Conservation (phyloP, 1,140 invertebrate genomes). For the Paralvinella palmiformis region DNA sequence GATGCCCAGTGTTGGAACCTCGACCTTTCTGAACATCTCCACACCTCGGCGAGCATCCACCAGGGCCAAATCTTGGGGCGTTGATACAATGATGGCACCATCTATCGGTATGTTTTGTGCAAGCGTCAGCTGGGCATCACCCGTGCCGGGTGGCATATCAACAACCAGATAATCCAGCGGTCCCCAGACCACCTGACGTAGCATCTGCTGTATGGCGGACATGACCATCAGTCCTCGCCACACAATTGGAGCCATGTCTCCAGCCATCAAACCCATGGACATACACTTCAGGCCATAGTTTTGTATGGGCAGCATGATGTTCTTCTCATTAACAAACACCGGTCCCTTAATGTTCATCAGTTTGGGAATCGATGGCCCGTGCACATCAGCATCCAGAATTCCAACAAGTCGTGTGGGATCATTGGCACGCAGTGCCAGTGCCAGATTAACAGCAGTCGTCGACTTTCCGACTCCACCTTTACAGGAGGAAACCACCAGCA, state of each 20-base stretch:
- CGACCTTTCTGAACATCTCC: conserved; percentile 88
- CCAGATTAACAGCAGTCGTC: conserved; percentile 60
- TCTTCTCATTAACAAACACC: conserved; percentile 32
- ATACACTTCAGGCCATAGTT: conserved; percentile 53
- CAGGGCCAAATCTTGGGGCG: conserved; percentile 64
- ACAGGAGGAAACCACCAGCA: conserved; percentile 67
- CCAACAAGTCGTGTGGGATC: conserved; percentile 58
- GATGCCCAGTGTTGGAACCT: conserved; percentile 86
- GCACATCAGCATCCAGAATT: conserved; percentile 89
- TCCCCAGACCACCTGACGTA: conserved; percentile 79
- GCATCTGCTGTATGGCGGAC: conserved; percentile 78
- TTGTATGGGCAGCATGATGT: background rate
- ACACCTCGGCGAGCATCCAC: conserved; percentile 72
- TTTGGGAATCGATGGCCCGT: conserved; percentile 86
- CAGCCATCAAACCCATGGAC: conserved; percentile 91
- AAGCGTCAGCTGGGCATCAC: conserved; percentile 92
- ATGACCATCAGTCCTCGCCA: conserved; percentile 97
- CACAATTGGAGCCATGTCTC: conserved; percentile 75
- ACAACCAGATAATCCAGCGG: conserved; percentile 91
- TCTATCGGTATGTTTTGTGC: conserved; percentile 82
- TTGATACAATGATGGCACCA: conserved; percentile 87
- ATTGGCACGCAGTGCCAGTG: conserved; percentile 3
- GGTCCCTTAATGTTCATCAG: conserved; percentile 69
- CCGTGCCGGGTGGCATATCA: conserved; percentile 95
- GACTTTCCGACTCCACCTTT: conserved; percentile 99